Conservation (phyloP, 2,113 vertebrate species). For the Phaethornis superciliosus region DNA sequence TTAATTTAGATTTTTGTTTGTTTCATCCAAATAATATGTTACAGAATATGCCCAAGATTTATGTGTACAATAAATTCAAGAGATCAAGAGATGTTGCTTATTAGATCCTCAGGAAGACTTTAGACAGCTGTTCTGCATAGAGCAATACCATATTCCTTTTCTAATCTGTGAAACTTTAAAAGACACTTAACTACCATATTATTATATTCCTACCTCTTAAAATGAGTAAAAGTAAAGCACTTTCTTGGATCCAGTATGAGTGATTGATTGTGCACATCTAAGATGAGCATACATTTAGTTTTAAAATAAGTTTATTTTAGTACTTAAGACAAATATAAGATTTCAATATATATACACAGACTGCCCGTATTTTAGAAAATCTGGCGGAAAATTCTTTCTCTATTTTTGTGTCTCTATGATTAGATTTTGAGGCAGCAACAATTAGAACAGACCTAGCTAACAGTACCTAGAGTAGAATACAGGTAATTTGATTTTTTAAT, state of each 20-base stretch:
- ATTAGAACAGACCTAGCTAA: background rate
- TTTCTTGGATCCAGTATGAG: background rate
- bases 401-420: background rate
- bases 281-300: background rate
- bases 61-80: background rate
- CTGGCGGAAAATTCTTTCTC: background rate
- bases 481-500: background rate
- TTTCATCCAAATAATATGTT: background rate
- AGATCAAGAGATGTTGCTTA: background rate
- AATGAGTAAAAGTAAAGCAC: background rate
- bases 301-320: background rate
- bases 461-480: background rate
- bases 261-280: background rate
- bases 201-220: background rate
- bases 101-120: background rate
- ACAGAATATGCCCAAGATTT: background rate
- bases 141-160: background rate
- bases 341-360: background rate
- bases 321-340: background rate
- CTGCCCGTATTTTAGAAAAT: background rate
- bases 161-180: background rate
- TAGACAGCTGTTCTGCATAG: background rate
- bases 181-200: background rate
- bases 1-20: background rate
- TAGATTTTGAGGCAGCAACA: background rate